phyloP scores from a whole-genome alignment of 1,140 invertebrate genomes.

The Stenopsyche tienmushanensis region DNA sequence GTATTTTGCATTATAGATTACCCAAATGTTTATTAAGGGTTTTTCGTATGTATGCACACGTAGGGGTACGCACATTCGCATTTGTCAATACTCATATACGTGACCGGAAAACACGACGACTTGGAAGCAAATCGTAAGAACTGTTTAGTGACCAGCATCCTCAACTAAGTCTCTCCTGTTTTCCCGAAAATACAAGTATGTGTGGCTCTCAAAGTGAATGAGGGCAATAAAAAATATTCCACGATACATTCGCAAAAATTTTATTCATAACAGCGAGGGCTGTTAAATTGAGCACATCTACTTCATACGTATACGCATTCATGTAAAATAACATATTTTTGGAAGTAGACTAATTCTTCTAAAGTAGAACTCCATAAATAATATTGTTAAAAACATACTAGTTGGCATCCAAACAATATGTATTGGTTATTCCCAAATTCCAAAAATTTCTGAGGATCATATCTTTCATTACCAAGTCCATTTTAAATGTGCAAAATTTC shows the following conservation, averaged over 20 bases:
- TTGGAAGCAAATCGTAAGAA: neutral
- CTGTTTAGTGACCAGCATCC: neutral
- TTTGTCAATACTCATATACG: constrained; percentile 23
- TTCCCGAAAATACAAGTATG: too few species aligned
- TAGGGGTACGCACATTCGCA: constrained; percentile 7
- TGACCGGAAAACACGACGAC: constrained; percentile 19
- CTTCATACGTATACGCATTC: neutral
- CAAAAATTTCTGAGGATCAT: too few species aligned
- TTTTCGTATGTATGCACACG: constrained; percentile 14
- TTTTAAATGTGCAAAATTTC: too few species aligned
- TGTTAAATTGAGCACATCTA: neutral
- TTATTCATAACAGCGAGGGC: too few species aligned
- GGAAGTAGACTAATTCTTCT: neutral
- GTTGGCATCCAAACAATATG: too few species aligned
- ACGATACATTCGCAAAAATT: too few species aligned
- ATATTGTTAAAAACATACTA: neutral
- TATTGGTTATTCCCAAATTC: too few species aligned
- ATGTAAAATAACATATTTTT: too few species aligned
- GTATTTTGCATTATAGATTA: neutral
- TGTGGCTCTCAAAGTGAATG: neutral
- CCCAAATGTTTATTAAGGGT: constrained; percentile 1
- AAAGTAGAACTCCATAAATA: neutral
- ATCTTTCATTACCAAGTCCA: too few species aligned
- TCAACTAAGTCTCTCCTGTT: neutral
- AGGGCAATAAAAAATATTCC: neutral